phyloP scores from a whole-genome alignment of 2,888 invertebrate species.

The Mactromeris polynyma region DNA sequence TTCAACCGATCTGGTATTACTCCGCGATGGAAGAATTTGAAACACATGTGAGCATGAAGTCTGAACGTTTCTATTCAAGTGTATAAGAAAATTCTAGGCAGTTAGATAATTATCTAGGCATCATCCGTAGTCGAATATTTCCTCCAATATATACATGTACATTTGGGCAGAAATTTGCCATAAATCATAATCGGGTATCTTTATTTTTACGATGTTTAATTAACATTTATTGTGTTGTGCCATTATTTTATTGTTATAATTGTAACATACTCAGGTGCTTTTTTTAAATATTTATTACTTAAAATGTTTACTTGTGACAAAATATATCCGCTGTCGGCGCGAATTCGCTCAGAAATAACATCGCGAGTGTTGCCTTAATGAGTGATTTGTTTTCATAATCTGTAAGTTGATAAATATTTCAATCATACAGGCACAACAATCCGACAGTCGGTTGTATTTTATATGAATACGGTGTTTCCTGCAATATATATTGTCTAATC shows the following conservation, averaged over 20 bases:
- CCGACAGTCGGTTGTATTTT: no score
- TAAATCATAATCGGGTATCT: neutral
- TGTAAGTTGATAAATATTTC: no score
- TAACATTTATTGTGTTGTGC: neutral
- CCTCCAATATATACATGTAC: neutral
- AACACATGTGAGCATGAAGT: conserved; percentile 13
- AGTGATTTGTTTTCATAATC: no score
- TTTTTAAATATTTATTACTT: no score
- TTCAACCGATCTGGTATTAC: conserved; percentile 18
- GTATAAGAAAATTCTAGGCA: neutral
- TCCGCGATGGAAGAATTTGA: neutral
- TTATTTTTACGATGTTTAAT: neutral
- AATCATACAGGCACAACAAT: no score
- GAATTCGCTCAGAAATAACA: no score
- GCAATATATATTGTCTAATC: neutral
- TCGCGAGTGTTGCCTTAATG: no score
- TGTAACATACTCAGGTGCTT: no score
- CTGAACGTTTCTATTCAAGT: conserved; percentile 9
- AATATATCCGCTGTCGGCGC: no score
- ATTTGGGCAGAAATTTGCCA: neutral
- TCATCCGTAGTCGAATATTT: neutral
- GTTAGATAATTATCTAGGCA: neutral
- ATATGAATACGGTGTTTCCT: no score
- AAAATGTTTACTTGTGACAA: no score
- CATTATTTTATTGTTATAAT: neutral